Base-by-base conservation (phyloP, 2,888 invertebrate species). In the Xylocampa areola region DNA sequence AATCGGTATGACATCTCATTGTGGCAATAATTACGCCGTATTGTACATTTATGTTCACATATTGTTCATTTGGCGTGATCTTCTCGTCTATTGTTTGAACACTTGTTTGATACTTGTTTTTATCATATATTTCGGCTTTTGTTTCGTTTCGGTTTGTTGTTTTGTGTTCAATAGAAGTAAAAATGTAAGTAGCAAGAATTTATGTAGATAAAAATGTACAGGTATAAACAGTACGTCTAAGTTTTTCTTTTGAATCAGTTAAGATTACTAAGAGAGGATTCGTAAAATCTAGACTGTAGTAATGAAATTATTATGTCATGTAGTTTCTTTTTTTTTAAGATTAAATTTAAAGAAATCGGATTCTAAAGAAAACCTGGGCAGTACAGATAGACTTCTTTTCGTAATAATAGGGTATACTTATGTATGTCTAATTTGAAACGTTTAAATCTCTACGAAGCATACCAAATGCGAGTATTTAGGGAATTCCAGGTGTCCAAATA, bases 1-100 rank as follows among this genome's bases (percentile, higher is more conserved):
- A 86, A 85, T 88, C 87, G 81, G 74, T 85, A 81, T 88, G 90
- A 90, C 90, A 90, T 87, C 84, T 84, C 86, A 86, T 86, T 89
- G 92, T 89, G 86, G 84, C 76, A 78, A 86, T 91, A 90, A 93
- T 93, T 90, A 91, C 80, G 73, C 74, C 62, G 84, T 81, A 92
- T 92, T 93, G 93, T 93, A 89, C 88, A 81, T 85, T 87, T 88
- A 82, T 84, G 81, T 78, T 80, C 79, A 50, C 83, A 80, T 86
- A 84, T 78, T 83, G 85, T 73, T 78, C 77, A 70, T 68, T 75
- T 77, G 73, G 68, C 72, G 68, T 62, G 66, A 74, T 77, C 65
- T 71, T 70, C 51, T 59, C 36, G 33, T 41, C 37, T 68, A 76
- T 68, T 71, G 65, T 72, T 57, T 44, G 58, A 61, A 61, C 68